These are phyloP conservation scores for Drosophila littoralis DNA, from an alignment of 1,140 invertebrate genomes.

Conservation along the genomic window DNA sequence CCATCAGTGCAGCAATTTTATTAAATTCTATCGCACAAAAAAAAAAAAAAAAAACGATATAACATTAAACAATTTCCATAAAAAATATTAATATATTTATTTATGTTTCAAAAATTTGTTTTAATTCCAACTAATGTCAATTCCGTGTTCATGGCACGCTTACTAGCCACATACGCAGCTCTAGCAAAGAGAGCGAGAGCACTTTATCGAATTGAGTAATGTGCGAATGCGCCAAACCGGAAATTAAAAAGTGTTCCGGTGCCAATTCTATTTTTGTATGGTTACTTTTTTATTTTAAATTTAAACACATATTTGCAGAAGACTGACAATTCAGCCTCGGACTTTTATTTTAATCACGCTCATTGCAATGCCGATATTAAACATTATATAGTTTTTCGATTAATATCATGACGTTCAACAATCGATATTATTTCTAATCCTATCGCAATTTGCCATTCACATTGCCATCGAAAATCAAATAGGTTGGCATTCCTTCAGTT, in stretches of 20 bases:
- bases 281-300: conserved; percentile 1
- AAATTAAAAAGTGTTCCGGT: conserved; percentile 11
- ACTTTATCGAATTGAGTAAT: conserved; percentile 11
- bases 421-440: conserved; percentile 6
- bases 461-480: not conserved
- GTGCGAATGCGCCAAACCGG: conserved; percentile 23
- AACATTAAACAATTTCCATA: not conserved
- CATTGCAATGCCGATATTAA: not conserved
- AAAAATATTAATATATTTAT: not conserved
- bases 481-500: conserved; percentile 44
- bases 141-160: conserved; percentile 10
- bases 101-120: not conserved
- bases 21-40: not conserved
- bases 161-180: not conserved
- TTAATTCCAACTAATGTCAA: not conserved
- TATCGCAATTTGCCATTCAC: conserved; percentile 9
- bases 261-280: conserved; percentile 27
- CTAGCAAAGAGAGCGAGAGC: not conserved
- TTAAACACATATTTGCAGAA: not conserved
- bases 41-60: not conserved
- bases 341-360: not conserved
- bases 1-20: too few species aligned
- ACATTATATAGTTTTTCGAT: not conserved
- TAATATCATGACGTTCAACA: not conserved
- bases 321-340: not conserved